Evolutionary conservation across 2,888 invertebrate genomes (phyloP), one percentile per base, ranked within the genome.

Genomic region (Drosophila bunnanda): DNA sequence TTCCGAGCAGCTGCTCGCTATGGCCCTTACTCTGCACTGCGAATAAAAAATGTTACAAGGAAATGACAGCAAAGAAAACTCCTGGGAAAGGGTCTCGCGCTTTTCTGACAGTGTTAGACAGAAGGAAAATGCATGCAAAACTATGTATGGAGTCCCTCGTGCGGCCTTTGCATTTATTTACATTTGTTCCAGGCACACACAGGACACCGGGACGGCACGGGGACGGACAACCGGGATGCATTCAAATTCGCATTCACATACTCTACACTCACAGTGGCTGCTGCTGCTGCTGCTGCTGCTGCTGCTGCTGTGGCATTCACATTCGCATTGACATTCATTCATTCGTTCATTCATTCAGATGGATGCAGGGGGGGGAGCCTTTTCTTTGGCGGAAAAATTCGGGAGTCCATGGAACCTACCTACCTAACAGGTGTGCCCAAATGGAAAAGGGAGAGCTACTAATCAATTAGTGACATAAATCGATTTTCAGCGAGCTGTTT

Each of bases 81-180:
- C 2, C 8, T 2, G 22, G 22, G 4, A 2, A 25, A 9, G 1
- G 8, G 9, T 22, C 8, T 10, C 22, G 4, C 2, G 1, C 1
- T 46, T 30, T 65, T 65, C 5, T 22, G 3, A 0, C 28, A 50
- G 43, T 71, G 54, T 28, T 1, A 0, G 10, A 1, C 7, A 46
- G 58, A 69, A 79, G 75, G 66, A 60, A 73, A 76, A 73, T 79
- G 82, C 79, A 79, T 79, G 79, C 82, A 79, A 82, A 79, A 82
- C 88, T 85, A 80, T 82, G 74, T 79, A 39, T 46, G 50, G 46
- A 38, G 68, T 64, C 48, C 60, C 61, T 66, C 65, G 46, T 71
- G 66, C 52, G 52, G 55, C 56, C 67, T 60, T 73, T 83, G 88
- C 88, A 78, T 83, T 84, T 89, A 87, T 88, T 88, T 81, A 84